Base-by-base conservation (phyloP, 2,797 vertebrate genomes). In the Scolopax bukidnonensis region DNA sequence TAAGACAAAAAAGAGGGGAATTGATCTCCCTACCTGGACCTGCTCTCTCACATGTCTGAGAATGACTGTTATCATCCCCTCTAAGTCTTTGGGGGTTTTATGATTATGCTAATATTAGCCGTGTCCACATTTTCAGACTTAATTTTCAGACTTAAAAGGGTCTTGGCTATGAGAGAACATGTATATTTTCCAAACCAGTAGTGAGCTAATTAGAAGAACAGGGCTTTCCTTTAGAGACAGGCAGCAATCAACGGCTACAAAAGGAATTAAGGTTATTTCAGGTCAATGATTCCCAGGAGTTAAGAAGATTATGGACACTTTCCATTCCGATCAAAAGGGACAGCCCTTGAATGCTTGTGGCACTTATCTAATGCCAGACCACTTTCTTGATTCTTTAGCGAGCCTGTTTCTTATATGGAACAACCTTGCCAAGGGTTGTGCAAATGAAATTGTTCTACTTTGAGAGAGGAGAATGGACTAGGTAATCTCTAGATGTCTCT, bases 181-280 rank as follows among this genome's bases (percentile, higher is more conserved):
- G 27, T 47, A 89, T 28, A 54, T 92, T 92, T 96, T 94, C 81
- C 77, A 95, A 75, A 73, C 27, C 77, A 43, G 18, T 84, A 90
- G 47, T 61, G 70, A 92, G 16, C 33, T 89, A 73, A 89, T 95
- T 87, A 84, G 59, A 80, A 82, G 67, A 79, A 36, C 56, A 53
- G 74, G 45, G 25, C 23, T 75, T 89, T 91, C 33, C 57, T 60
- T 67, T 74, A 74, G n/a, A 90, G 48, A 70, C 15, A 38, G 28
- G 21, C 47, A 87, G 77, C 70, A 76, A 84, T 79, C 32, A 61
- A 89, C 70, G 32, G 33, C 48, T 89, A 59, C 25, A 65, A 53
- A 95, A 92, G 61, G 14, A 85, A 85, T 64, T 25, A 80, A 92
- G 68, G 57, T 53, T 90, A 12, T 88, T 93, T 84, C 75, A 85